phyloP scores from a whole-genome alignment of 2,113 vertebrate genomes.

The Phycodurus eques region DNA sequence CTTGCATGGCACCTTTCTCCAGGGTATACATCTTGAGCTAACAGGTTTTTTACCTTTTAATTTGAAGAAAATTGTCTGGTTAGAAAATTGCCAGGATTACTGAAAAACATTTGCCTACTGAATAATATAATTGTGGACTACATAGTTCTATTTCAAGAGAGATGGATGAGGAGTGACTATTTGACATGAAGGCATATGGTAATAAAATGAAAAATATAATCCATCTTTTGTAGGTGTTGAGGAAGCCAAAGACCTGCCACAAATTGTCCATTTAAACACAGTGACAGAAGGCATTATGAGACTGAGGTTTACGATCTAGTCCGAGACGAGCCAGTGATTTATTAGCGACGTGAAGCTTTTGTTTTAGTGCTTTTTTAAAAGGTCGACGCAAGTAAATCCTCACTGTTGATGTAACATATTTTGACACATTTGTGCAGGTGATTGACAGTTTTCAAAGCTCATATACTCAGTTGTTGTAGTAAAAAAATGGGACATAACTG shows the following conservation, averaged over 20 bases:
- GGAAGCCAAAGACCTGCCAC: slow-evolving; percentile 53
- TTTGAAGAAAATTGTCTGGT: too few relatives aligned
- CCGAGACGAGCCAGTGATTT: not conserved
- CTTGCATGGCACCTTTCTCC: too few relatives aligned
- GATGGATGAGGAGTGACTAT: not conserved
- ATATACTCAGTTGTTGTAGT: not conserved
- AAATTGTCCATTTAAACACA: not conserved
- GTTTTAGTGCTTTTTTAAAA: not conserved
- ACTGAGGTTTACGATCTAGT: slow-evolving; percentile 4
- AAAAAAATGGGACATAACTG: slow-evolving; percentile 1
- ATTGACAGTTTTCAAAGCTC: not conserved
- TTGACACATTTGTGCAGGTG: not conserved
- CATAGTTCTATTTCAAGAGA: not conserved
- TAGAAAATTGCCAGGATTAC: too few relatives aligned
- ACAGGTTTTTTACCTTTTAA: too few relatives aligned
- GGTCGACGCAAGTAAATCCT: not conserved
- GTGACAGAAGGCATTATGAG: slow-evolving; percentile 1
- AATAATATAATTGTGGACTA: not conserved
- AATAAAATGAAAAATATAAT: not conserved
- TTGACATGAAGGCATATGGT: slow-evolving; percentile 21
- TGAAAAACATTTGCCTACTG: too few relatives aligned
- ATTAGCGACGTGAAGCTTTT: slow-evolving; percentile 1
- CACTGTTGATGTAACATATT: not conserved
- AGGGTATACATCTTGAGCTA: too few relatives aligned
- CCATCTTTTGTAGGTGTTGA: not conserved